Percentiles rank a stretch among this genome's conserved stretches.
Evolutionary conservation across 2,113 vertebrate species (phyloP).

Genomic region (Calyptomena viridis): DNA sequence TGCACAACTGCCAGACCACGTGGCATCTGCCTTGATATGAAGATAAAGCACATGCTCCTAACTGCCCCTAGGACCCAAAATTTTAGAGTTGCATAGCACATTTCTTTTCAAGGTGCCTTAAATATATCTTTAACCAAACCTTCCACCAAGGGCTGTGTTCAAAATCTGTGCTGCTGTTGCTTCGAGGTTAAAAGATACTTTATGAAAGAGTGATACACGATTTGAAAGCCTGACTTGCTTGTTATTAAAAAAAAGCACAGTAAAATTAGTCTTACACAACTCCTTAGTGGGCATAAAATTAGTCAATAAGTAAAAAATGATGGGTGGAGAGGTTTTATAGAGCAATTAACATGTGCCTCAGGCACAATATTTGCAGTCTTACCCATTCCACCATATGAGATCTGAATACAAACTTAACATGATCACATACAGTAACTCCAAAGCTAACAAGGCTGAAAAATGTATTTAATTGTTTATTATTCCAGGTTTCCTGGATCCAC

Average conservation of each 20-base stretch:
- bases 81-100: neutral
- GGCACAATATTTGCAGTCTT: neutral
- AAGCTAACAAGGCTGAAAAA: neutral
- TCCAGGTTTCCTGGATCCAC: neutral
- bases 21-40: neutral
- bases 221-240: neutral
- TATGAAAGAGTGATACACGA: neutral
- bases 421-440: neutral
- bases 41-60: neutral
- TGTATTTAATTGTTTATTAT: neutral
- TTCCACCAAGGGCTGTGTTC: neutral
- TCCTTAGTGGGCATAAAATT: neutral
- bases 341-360: slow-evolving; percentile 7
- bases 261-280: neutral
- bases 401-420: neutral
- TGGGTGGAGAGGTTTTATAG: slow-evolving; percentile 29
- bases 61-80: neutral
- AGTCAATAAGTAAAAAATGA: slow-evolving; percentile 20
- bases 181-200: neutral
- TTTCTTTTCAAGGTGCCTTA: neutral
- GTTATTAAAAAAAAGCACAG: neutral
- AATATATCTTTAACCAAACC: neutral
- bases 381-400: neutral
- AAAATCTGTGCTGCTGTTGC: neutral
- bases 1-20: neutral